Percentiles rank a stretch among this genome's conserved stretches.
Evolutionary conservation across 2,113 vertebrate genomes (phyloP).

Genomic region (Sialia sialis): DNA sequence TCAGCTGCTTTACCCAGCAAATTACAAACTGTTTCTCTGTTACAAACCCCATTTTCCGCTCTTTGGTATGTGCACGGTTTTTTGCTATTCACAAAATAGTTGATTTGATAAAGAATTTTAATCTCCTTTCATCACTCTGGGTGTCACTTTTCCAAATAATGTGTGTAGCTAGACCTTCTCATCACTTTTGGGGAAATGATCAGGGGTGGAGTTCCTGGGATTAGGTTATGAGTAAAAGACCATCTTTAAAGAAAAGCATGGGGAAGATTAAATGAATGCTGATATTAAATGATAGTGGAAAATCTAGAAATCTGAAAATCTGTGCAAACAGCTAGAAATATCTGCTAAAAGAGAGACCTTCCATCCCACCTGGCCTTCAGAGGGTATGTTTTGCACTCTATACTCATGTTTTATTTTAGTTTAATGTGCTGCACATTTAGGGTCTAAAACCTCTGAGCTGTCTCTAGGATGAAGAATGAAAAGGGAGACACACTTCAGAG

Average conservation of each 20-base stretch:
- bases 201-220: background rate
- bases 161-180: background rate
- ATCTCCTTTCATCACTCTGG: background rate
- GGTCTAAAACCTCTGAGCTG: background rate
- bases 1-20: conserved; percentile 36
- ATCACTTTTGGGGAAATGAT: background rate
- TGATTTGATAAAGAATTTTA: background rate
- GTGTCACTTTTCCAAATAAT: background rate
- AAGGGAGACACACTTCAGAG: background rate
- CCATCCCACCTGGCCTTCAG: background rate
- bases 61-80: background rate
- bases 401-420: background rate
- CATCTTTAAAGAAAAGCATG: background rate
- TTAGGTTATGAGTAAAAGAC: background rate
- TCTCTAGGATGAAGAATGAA: background rate
- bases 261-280: background rate
- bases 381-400: background rate
- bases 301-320: background rate
- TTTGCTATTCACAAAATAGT: background rate
- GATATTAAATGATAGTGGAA: background rate
- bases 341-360: background rate
- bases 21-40: background rate
- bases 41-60: conserved; percentile 8
- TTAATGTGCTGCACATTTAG: background rate
- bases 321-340: background rate